Evolutionary conservation across 2,797 vertebrate species (phyloP).

Genomic region (Gymnoscopelus braueri): DNA sequence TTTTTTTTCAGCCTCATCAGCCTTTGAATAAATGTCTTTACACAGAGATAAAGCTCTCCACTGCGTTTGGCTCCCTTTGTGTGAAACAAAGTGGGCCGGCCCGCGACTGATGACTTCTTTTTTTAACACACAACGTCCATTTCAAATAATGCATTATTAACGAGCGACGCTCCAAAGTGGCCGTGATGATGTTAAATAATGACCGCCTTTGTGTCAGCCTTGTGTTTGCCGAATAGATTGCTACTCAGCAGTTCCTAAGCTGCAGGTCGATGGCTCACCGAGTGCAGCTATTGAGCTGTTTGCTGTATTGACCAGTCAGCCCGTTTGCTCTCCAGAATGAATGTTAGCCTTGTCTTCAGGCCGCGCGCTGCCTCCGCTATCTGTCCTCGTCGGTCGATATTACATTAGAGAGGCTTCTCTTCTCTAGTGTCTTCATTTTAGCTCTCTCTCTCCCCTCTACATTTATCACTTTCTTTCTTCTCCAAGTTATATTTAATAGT

Average conservation of each 20-base stretch:
- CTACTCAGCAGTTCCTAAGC: slow-evolving; percentile 74
- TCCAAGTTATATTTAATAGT: slow-evolving; percentile 6
- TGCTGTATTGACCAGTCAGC: slow-evolving; percentile 77
- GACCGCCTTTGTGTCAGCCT: slow-evolving; percentile 59
- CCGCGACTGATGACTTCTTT: slow-evolving; percentile 49
- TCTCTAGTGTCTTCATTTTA: slow-evolving; percentile 5
- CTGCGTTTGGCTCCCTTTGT: slow-evolving; percentile 20
- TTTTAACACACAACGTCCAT: slow-evolving; percentile 30
- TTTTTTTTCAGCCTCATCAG: not conserved
- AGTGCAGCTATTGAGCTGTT: slow-evolving; percentile 78
- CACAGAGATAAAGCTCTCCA: slow-evolving; percentile 33
- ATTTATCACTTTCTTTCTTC: slow-evolving; percentile 52
- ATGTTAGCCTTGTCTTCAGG: slow-evolving; percentile 73
- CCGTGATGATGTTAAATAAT: slow-evolving; percentile 69
- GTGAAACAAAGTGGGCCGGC: slow-evolving; percentile 39
- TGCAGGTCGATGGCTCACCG: slow-evolving; percentile 70
- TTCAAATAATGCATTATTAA: slow-evolving; percentile 31
- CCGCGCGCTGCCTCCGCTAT: slow-evolving; percentile 61
- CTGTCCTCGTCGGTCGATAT: slow-evolving; percentile 68
- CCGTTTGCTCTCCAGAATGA: slow-evolving; percentile 75
- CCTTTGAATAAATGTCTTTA: slow-evolving; percentile 37
- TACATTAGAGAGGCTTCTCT: slow-evolving; percentile 64
- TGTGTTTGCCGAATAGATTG: slow-evolving; percentile 77
- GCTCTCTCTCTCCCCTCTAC: slow-evolving; percentile 43
- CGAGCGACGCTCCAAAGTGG: slow-evolving; percentile 51